phyloP scores from a whole-genome alignment of 2,113 vertebrate genomes.

The Pluvianellus socialis region DNA sequence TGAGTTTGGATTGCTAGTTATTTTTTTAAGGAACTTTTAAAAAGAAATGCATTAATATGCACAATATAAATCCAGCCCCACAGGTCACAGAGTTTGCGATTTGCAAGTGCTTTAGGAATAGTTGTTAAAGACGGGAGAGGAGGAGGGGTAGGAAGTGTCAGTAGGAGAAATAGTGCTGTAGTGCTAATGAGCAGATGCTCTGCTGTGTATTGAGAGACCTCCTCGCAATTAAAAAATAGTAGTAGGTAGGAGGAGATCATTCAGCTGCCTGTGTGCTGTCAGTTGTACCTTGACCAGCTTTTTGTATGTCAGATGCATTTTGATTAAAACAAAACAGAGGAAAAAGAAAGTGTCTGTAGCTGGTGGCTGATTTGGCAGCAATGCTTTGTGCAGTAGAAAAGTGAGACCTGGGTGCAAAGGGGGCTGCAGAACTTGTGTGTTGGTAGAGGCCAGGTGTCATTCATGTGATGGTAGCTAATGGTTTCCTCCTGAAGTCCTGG shows the following conservation, averaged over 20 bases:
- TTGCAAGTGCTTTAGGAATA: slow-evolving; percentile 54
- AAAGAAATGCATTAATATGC: slow-evolving; percentile 21
- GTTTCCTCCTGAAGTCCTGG: background rate
- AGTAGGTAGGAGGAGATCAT: slow-evolving; percentile 64
- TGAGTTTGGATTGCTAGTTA: background rate
- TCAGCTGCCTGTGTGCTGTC: slow-evolving; percentile 52
- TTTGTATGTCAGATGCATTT: slow-evolving; percentile 41
- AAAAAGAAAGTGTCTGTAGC: background rate
- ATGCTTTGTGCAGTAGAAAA: background rate
- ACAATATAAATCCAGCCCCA: slow-evolving; percentile 12
- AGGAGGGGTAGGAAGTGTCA: slow-evolving; percentile 54
- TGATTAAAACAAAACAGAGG: background rate
- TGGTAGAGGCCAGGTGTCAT: background rate
- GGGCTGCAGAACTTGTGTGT: background rate
- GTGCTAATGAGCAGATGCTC: slow-evolving; percentile 76
- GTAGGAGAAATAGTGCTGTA: slow-evolving; percentile 51
- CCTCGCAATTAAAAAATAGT: slow-evolving; percentile 68
- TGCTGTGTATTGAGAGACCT: slow-evolving; percentile 62
- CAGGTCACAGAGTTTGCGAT: slow-evolving; percentile 40
- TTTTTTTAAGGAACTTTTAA: background rate
- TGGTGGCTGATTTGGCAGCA: slow-evolving; percentile 10
- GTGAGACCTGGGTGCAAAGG: background rate
- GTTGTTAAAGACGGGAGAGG: slow-evolving; percentile 42
- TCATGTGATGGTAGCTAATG: background rate
- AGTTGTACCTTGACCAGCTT: slow-evolving; percentile 65